Evolutionary conservation across 2,113 vertebrate species (phyloP), one percentile per base, ranked within the genome.

Genomic region (Rhinogobius similis): DNA sequence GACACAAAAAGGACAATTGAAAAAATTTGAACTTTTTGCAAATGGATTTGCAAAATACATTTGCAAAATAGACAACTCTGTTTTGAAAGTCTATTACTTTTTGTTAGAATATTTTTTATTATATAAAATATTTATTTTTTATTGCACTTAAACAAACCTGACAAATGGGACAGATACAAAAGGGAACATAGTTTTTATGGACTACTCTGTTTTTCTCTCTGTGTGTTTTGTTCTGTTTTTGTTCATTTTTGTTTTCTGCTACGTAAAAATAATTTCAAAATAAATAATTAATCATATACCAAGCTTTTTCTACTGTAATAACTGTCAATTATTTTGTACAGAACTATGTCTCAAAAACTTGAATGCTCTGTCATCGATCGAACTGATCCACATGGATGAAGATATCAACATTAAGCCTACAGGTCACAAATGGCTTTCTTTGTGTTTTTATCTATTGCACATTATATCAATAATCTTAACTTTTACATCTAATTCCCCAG

Each of bases 311-410:
- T n/a, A 5, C 23, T 3, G 11, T 50, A 32, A 38, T 8, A 10
- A 61, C 27, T 18, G 27, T 18, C 43, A 4, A 67, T 32, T 58
- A 36, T 68, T 9, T 78, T 27, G 70, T 81, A 63, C 79, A 99
- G 97, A 98, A 83, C 90, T 99, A 36, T 98, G 97, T 92, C 91
- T 99, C 83, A 97, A 92, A 92, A 98, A 98, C 91, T 89, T 99
- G 76, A 96, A 96, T 87, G 91, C 95, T 82, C 93, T 99, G 88
- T 95, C 96, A 67, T 94, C 94, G 68, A 91, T 95, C 70, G 88
- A 93, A 79, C 92, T 99, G 86, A 96, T 99, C 80, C 87, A 87
- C 68, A 97, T 98, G 97, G 95, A 98, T 87, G 94, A 96, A 83
- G 93, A 93, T 64, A 87, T 95, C 83, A 95, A 95, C 92, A 97